Percentiles rank a stretch among this genome's conserved stretches.
phyloP scores from a whole-genome alignment of 1,140 invertebrate species.

The Trichomalopsis sarcophagae region DNA sequence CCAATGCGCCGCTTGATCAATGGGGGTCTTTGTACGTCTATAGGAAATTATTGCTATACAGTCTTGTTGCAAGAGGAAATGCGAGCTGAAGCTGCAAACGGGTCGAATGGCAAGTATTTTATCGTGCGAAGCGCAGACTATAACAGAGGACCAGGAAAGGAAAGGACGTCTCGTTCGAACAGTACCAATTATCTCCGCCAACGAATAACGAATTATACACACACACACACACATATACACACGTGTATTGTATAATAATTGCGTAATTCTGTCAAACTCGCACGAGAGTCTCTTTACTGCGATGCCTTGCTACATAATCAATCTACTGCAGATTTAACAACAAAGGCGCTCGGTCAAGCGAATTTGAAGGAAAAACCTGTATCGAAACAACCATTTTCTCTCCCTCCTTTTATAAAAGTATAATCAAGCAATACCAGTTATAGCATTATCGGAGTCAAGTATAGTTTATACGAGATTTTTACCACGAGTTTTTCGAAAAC shows the following conservation, averaged over 20 bases:
- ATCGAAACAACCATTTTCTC: conserved; percentile 20
- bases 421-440: conserved; percentile 21
- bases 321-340: neutral
- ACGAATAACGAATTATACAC: conserved; percentile 39
- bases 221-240: too few species aligned
- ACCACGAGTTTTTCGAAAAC: neutral
- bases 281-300: neutral
- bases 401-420: neutral
- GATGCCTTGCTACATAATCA: neutral
- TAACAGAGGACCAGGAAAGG: conserved; percentile 49
- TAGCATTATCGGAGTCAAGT: neutral
- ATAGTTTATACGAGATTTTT: neutral
- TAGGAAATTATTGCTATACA: too few species aligned
- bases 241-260: conserved; percentile 6
- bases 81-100: neutral
- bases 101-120: conserved; percentile 11
- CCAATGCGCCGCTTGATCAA: too few species aligned
- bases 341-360: neutral
- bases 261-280: neutral
- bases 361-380: conserved; percentile 14
- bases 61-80: too few species aligned
- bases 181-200: conserved; percentile 45
- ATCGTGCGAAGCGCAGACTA: neutral
- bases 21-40: too few species aligned
- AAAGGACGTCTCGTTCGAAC: conserved; percentile 49